These are phyloP conservation scores for Chironomus tentans DNA, from an alignment of 2,888 invertebrate genomes.

Conservation along the genomic window DNA sequence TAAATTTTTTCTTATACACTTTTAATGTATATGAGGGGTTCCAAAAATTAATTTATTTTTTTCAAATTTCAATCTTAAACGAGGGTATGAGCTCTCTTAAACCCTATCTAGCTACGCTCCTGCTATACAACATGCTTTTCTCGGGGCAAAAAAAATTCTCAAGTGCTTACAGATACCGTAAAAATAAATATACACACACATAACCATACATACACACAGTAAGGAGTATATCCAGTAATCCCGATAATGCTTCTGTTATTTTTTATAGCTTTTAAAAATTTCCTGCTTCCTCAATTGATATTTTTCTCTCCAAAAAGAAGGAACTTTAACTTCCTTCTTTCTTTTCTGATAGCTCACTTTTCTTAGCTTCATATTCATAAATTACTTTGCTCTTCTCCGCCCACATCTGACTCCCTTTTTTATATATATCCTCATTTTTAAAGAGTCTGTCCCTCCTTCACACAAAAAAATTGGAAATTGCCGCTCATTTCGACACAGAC, in stretches of 20 bases:
- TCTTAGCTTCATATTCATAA: neutral
- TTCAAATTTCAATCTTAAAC: no score
- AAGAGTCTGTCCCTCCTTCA: neutral
- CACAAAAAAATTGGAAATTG: neutral
- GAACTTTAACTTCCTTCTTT: neutral
- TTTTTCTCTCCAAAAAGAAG: neutral
- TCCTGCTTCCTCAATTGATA: conserved; percentile 22
- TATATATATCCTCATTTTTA: neutral
- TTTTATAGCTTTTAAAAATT: conserved; percentile 16
- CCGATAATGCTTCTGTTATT: conserved; percentile 21
- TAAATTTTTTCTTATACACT: no score
- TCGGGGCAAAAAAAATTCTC: no score
- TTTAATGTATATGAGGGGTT: no score
- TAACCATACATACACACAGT: neutral
- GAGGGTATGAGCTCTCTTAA: no score
- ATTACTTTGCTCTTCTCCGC: neutral
- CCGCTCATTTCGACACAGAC: neutral
- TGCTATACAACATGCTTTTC: no score
- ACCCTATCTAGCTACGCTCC: no score
- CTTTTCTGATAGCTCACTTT: neutral
- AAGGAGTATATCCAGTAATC: neutral
- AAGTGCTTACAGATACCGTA: no score
- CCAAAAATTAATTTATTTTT: no score
- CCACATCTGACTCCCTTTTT: neutral
- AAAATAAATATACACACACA: neutral